phyloP scores from a whole-genome alignment of 2,113 vertebrate genomes.

The Rousettus leschenaultii region DNA sequence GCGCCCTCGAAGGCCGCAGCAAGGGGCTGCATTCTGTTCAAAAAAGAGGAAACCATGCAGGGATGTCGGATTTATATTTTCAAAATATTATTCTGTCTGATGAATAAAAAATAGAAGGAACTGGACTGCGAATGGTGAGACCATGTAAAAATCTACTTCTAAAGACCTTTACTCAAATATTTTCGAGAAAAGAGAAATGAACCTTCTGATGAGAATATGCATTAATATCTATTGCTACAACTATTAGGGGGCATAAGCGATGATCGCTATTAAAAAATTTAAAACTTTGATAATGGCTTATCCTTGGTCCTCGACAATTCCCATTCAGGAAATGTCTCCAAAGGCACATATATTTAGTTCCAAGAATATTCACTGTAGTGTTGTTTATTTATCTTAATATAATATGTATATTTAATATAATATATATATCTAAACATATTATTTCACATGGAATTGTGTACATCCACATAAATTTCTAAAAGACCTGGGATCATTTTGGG shows the following conservation, averaged over 20 bases:
- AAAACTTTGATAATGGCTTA: neutral
- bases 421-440: neutral
- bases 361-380: neutral
- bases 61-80: neutral
- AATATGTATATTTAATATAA: neutral
- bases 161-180: neutral
- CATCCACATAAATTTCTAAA: neutral
- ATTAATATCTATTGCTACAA: neutral
- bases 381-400: neutral
- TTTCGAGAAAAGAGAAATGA: neutral
- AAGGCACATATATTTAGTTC: neutral
- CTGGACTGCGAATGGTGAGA: neutral
- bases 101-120: neutral
- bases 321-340: neutral
- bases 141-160: neutral
- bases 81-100: neutral
- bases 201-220: neutral
- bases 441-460: neutral
- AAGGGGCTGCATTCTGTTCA: neutral
- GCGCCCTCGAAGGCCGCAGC: accelerated
- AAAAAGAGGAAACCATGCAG: neutral
- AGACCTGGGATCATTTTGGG: neutral
- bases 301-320: neutral
- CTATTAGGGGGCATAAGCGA: neutral
- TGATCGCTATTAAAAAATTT: neutral